These are phyloP conservation scores for Acanthurus leucopareius DNA, from an alignment of 2,797 vertebrate species.

Conservation along the genomic window DNA sequence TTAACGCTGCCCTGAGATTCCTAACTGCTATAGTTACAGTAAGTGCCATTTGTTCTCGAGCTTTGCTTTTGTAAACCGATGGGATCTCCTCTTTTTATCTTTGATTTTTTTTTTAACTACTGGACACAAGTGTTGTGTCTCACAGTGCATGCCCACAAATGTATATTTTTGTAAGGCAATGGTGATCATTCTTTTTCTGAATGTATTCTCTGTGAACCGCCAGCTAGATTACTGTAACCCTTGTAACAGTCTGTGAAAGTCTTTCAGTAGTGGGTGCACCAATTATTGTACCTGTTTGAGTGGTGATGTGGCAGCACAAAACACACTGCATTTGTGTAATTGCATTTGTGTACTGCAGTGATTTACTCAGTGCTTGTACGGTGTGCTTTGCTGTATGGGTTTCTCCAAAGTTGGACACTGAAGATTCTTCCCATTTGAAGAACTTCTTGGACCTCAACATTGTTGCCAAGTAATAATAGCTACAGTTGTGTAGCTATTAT, in stretches of 20 bases:
- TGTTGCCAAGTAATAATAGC: slow-evolving; percentile 44
- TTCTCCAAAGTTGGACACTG: slow-evolving; percentile 25
- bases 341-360: slow-evolving; percentile 37
- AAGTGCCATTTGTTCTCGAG: slow-evolving; percentile 73
- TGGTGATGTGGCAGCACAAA: slow-evolving; percentile 45
- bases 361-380: slow-evolving; percentile 30
- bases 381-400: slow-evolving; percentile 29
- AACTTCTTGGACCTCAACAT: slow-evolving; percentile 32
- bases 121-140: slow-evolving; percentile 37
- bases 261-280: slow-evolving; percentile 21
- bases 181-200: slow-evolving; percentile 52
- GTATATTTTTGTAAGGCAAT: slow-evolving; percentile 83
- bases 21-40: slow-evolving; percentile 54
- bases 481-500: slow-evolving; percentile 15
- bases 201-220: slow-evolving; percentile 58
- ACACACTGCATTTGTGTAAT: slow-evolving; percentile 35
- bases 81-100: slow-evolving; percentile 58
- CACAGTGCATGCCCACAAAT: slow-evolving; percentile 66
- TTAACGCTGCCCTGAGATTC: slow-evolving; percentile 62
- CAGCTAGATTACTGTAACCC: slow-evolving; percentile 38
- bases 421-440: slow-evolving; percentile 16
- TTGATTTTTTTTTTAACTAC: slow-evolving; percentile 63
- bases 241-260: slow-evolving; percentile 49
- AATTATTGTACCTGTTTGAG: neutral
- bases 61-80: slow-evolving; percentile 71